These are phyloP conservation scores for Hylia prasina DNA, from an alignment of 2,113 vertebrate species.

Conservation along the genomic window DNA sequence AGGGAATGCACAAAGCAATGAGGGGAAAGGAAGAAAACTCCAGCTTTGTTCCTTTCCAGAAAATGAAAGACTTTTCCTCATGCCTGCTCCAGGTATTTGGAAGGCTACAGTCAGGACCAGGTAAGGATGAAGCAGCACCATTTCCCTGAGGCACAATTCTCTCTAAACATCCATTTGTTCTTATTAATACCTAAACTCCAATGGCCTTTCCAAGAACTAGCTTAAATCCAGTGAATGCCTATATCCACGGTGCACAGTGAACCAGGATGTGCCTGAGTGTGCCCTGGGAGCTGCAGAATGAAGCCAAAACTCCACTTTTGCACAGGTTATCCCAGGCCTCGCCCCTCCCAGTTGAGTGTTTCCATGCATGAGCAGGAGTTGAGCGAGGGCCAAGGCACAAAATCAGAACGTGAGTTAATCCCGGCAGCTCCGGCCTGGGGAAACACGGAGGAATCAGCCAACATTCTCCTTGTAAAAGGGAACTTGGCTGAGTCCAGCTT, in stretches of 20 bases:
- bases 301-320: neutral
- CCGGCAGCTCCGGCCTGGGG: neutral
- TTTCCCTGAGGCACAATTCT: neutral
- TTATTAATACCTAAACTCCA: neutral
- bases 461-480: neutral
- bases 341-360: neutral
- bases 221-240: neutral
- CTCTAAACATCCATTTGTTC: neutral
- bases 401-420: neutral
- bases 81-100: neutral
- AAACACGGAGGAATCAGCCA: neutral
- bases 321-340: neutral
- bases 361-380: neutral
- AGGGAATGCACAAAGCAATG: neutral
- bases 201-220: neutral
- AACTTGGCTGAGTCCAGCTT: neutral
- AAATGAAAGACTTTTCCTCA: neutral
- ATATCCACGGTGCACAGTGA: accelerated
- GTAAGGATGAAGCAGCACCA: neutral
- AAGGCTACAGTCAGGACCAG: neutral
- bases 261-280: no score
- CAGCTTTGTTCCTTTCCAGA: neutral
- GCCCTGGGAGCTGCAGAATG: accelerated
- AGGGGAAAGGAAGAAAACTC: neutral
- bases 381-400: neutral